These are phyloP conservation scores for Elysia chlorotica DNA, from an alignment of 1,140 invertebrate genomes.

Conservation along the genomic window DNA sequence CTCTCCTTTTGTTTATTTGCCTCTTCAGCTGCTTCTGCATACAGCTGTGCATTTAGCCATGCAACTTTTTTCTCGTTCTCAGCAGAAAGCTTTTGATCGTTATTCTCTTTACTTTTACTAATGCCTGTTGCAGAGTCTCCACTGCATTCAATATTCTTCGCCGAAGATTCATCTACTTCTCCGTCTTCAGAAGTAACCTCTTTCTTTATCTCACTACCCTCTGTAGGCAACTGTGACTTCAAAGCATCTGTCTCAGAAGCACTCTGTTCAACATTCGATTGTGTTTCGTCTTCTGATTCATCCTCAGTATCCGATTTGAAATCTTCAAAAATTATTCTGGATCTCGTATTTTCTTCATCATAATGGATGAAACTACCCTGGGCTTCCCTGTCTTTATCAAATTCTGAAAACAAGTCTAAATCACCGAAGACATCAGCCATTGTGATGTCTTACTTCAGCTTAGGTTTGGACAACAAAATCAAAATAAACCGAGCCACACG, in stretches of 20 bases:
- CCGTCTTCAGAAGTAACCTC: not conserved
- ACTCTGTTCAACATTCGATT: not conserved
- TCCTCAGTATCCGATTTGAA: conserved; percentile 32
- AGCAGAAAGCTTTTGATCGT: not conserved
- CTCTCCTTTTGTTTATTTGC: not conserved
- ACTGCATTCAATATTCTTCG: not conserved
- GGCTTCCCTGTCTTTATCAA: conserved; percentile 49
- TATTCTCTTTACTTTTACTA: too few relatives aligned
- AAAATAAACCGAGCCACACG: not conserved
- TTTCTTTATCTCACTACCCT: not conserved
- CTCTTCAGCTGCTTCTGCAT: conserved; percentile 13
- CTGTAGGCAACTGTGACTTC: too few relatives aligned
- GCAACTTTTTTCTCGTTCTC: not conserved
- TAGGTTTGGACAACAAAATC: not conserved
- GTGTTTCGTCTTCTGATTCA: conserved; percentile 16
- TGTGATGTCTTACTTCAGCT: not conserved
- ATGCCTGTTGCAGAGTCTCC: not conserved
- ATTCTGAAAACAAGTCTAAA: conserved; percentile 51
- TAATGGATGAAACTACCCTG: conserved; percentile 41
- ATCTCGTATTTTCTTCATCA: conserved; percentile 35
- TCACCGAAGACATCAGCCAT: conserved; percentile 51
- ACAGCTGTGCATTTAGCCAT: conserved; percentile 17
- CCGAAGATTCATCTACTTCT: not conserved
- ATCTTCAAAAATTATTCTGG: conserved; percentile 43
- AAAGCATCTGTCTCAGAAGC: too few relatives aligned